Evolutionary conservation across 2,113 vertebrate genomes (phyloP), one percentile per base, ranked within the genome.

Genomic region (Zapus hudsonius): DNA sequence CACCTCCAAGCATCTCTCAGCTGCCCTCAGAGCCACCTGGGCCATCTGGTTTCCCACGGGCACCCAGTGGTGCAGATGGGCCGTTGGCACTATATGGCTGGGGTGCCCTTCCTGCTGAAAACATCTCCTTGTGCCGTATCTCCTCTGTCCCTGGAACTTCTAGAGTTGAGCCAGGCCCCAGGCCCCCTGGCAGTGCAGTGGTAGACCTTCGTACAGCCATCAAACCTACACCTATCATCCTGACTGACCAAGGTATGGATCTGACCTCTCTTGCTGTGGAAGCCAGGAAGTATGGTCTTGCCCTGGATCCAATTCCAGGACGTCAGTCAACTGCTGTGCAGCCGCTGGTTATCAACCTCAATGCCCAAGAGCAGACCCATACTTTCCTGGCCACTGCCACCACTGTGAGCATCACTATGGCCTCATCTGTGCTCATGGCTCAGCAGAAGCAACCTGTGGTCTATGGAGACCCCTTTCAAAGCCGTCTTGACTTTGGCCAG

Each of bases 191-290:
- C 88, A 98, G 98, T 69, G 99, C 98, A 0, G 98, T 99, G 25
- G 98, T 99, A 38, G 99, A 99, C 93, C 98, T 99, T 66, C 98
- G 99, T 92, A 98, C 99, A 0, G 99, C 98, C 1, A 72, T 99
- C 87, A 99, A 99, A 67, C 97, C 99, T 31, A 97, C 99, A 1
- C 99, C 99, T 92, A 98, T 99, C 97, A 99, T 99, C 94, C 99
- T 99, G 97, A 99, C 99, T 12, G 99, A 99, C 95, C 99, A 99
- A 91, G 99, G 99, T 40, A 99, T 99, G 99, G 99, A 99, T 96
- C 98, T 99, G 90, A 99, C 99, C 25, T 99, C 99, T 40, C 97
- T 99, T 92, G 99, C 99, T 7, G 97, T 98, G 0, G 99, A 99
- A 94, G 98, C 98, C 7, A 98, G 99, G 91, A 98, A 99, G 96